Conservation (phyloP, 1,140 invertebrate genomes). For the Macrobrachium nipponense region DNA sequence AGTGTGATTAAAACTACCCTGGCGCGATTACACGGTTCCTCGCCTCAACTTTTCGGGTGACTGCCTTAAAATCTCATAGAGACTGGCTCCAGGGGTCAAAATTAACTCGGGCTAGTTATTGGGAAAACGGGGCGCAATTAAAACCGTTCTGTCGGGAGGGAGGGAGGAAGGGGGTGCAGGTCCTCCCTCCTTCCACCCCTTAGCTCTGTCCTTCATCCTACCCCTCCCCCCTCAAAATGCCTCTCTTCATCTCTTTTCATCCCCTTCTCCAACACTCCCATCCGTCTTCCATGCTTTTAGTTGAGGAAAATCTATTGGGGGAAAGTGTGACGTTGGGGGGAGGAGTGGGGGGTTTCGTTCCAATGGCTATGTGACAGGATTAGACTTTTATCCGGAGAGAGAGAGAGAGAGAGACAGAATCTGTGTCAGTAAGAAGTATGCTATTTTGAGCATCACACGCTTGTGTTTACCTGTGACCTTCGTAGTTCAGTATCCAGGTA, state of each 20-base stretch:
- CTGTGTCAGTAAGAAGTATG: too few species aligned
- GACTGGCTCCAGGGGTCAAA: slow-evolving; percentile 9
- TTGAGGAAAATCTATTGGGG: too few species aligned
- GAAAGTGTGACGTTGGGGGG: too few species aligned
- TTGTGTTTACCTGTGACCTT: too few species aligned
- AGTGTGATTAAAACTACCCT: slow-evolving; percentile 25
- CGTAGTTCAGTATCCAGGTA: too few species aligned
- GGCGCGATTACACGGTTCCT: neutral
- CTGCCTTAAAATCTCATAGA: slow-evolving; percentile 43
- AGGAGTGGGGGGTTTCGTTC: too few species aligned
- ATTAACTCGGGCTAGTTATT: slow-evolving; percentile 23
- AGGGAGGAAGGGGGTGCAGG: too few species aligned
- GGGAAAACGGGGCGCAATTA: slow-evolving; percentile 29
- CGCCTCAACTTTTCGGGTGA: slow-evolving; percentile 32
- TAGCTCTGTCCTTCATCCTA: neutral
- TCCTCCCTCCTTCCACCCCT: neutral
- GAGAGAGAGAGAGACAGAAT: too few species aligned
- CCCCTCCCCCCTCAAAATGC: neutral
- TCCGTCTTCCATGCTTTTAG: too few species aligned
- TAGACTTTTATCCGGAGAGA: too few species aligned
- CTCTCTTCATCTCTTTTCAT: neutral
- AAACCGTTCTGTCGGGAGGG: neutral
- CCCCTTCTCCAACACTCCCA: neutral
- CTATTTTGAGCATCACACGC: too few species aligned
- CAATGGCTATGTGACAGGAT: too few species aligned